Base-by-base conservation (phyloP, 2,888 invertebrate species). In the Argyresthia goedartella region DNA sequence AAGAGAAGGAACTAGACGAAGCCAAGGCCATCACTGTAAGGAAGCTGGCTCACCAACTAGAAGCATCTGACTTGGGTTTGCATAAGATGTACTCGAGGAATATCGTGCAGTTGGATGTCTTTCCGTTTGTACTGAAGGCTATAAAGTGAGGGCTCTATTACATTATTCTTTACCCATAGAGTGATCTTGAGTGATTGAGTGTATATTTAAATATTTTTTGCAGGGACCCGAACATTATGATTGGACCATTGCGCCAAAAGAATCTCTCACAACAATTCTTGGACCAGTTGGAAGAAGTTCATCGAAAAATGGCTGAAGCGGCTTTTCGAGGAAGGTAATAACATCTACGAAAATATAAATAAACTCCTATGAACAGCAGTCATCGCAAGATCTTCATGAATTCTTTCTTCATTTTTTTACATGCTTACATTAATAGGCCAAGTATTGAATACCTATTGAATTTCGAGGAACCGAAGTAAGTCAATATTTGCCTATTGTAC, bases 1-100 rank as follows among this genome's bases (percentile, higher is more conserved):
- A 93, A 51, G 86, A 91, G 44, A 67, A 76, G 2, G 88, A 89
- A 51, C 69, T 93, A 4, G 81, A 89, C 1, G 87, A 87, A 0
- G 89, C 92, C 55, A 87, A 91, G 60, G 88, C 89, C 4, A 74
- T 92, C 39, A 90, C 93, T 1, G 81, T 86, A 25, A 81, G 89
- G 43, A 92, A 92, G 68, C 68, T 92, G 36, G 92, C 91, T 0
- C 93, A 90, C 65, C 90, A 92, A 56, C 82, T 93, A 2, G 92
- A 93, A 60, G 93, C 91, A 56, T 92, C 92, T 0, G 88, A 89
- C 58, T 66, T 93, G 4, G 88, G 82, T 1, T 74, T 90, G 13
- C 64, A 87, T 25, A 93, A 93, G 66, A 81, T 94, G 64, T 81
- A 89, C 64, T 79, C 88, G 7, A 89, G 91, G 60, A 94, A 93